Base-by-base conservation (phyloP, 2,888 invertebrate species). In the Heliconius sara region DNA sequence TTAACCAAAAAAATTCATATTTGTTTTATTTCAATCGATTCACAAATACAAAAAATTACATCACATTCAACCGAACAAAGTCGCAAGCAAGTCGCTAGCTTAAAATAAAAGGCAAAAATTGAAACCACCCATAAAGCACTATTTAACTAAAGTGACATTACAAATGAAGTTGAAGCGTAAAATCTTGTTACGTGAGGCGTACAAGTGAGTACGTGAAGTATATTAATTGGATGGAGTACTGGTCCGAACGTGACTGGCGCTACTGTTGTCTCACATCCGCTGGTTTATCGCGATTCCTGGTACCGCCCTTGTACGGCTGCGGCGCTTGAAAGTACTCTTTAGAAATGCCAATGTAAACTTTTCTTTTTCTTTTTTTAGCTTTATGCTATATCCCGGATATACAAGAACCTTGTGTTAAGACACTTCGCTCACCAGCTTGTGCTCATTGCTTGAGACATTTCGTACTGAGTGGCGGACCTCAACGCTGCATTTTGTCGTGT, bases 171-270 rank as follows among this genome's bases (percentile, higher is more conserved):
- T 74, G 39, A 63, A 66, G 68, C 65, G 67, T 71, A 65, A 79
- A 81, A 80, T 80, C 76, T 82, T 80, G 76, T 82, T 80, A 82
- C 52, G 80, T 79, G 76, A 77, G 80, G 78, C 74, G 78, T 77
- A 75, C 25, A 47, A 43, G 47, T 79, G 65, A 43, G 65, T 79
- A 75, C 2, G 65, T 75, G 75, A 47, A 75, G 75, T 47, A 74
- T 77, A 80, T 81, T 82, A 82, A 82, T 82, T 81, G 81, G 78
- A 80, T 81, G 79, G 68, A 82, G 81, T 77, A 77, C 67, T 78
- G 75, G 77, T 80, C 77, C 63, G 77, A 79, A 80, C 79, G 82
- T 82, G 81, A 82, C 82, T 81, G 66, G 71, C 43, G 76, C 66
- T 75, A 79, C 76, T 72, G 76, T 81, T 81, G 80, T 81, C 81